Percentiles rank a stretch among this genome's conserved stretches.
These are phyloP conservation scores for Himantopus leucocephalus DNA, from an alignment of 2,113 vertebrate genomes.

Conservation along the genomic window DNA sequence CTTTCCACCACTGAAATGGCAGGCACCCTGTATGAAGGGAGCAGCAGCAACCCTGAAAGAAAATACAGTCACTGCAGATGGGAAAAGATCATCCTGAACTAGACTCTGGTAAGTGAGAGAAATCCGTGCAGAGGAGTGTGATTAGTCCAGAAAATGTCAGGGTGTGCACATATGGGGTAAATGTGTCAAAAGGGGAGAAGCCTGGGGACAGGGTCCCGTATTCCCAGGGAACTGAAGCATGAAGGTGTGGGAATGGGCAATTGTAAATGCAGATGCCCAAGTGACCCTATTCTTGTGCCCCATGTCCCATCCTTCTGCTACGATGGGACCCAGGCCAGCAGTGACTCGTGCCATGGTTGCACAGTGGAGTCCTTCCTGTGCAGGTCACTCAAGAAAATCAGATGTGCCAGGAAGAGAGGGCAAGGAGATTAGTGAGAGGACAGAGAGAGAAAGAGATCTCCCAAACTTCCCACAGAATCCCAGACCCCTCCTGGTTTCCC, in stretches of 20 bases:
- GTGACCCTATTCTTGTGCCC: not conserved
- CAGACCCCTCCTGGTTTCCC: not conserved
- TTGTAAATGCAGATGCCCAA: not conserved
- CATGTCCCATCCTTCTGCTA: not conserved
- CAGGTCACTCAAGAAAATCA: not conserved
- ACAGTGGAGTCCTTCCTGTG: not conserved
- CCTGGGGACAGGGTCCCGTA: not conserved
- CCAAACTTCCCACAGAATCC: not conserved
- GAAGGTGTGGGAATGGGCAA: not conserved
- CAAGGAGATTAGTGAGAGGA: not conserved
- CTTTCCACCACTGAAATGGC: not conserved
- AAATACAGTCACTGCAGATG: not conserved
- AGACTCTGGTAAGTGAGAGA: not conserved
- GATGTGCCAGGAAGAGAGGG: not conserved
- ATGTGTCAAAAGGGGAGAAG: not conserved
- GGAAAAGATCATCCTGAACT: not conserved
- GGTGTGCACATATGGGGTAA: not conserved
- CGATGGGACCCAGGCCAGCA: not conserved
- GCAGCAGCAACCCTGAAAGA: not conserved
- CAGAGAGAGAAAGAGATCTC: not conserved
- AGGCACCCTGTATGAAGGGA: not conserved
- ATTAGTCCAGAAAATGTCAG: not conserved
- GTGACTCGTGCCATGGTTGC: not conserved
- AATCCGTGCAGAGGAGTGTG: not conserved
- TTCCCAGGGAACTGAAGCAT: not conserved